Base-by-base conservation (phyloP, 2,888 invertebrate species). In the Brachycybe producta region DNA sequence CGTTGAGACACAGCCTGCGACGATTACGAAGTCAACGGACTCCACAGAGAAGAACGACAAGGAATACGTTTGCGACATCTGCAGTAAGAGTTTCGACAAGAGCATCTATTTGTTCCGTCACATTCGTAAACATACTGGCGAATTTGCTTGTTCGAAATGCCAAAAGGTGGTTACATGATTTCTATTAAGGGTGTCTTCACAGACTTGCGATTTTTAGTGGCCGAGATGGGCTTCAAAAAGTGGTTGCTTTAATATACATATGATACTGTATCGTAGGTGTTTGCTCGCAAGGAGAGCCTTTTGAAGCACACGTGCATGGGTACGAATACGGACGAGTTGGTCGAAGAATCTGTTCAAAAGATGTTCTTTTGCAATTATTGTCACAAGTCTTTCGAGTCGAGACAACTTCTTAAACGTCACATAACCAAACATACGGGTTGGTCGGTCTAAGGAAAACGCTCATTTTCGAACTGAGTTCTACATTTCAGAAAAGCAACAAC, bases 61-160 rank as follows among this genome's bases (percentile, higher is more conserved):
- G 19, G n/a, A 15, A 30, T 58, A 60, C 24, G 50, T 40, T 43
- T 67, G 67, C 57, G 67, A 67, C 55, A 66, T 67, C 48, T 67
- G 67, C 52, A 57, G 60, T 5, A 66, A 64, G 51, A 58, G 59
- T 44, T 67, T 66, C 55, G 61, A 64, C 8, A 66, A 65, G 42
- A 59, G 66, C 4, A 62, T 65, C 41, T 68, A 70, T 56, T 60
- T 72, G 4, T 64, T 66, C 52, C 63, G 68, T n/a, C 76, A 76
- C 60, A 64, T 75, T 56, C 66, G 67, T 24, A 67, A 67, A 49
- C 75, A 76, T 57, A 69, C 71, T 3, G 73, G 70, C 1, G 68
- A 69, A 52, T 70, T 68, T 58, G 65, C 67, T 36, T 75, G 75
- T 58, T 65, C 64, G 55, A 69, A 71, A 50, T 65, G 69, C 59